Evolutionary conservation across 1,140 invertebrate species (phyloP), one percentile per base, ranked within the genome.

Genomic region (Ceratoteleas bidentatus): DNA sequence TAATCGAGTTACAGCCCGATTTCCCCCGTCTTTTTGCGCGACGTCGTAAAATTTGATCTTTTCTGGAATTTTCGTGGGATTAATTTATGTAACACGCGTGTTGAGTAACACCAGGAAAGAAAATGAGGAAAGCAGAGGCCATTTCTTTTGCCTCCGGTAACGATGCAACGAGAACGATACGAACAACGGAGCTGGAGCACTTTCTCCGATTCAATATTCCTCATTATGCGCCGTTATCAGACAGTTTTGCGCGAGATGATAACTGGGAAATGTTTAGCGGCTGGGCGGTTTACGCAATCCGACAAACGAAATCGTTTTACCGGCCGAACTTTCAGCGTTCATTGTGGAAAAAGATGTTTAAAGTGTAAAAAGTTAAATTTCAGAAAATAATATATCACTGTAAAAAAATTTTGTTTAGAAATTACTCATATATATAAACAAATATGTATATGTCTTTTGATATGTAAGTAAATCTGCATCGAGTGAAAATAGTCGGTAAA

Each of bases 21-120:
- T n/a, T n/a, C n/a, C n/a, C n/a, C n/a, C n/a, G n/a, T 47, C 34
- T 49, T 69, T 70, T 70, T 70, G 13, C 32, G 11, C 10, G 11
- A 36, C 40, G 15, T 56, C 53, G 45, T 49, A 60, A 68, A 61
- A 36, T 52, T 66, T 5, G 49, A 34, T 47, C 16, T 72, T 79
- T 79, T 72, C 62, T 52, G 9, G 38, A 66, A 73, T 60, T 72
- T 79, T 79, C 62, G 76, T 73, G 54, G 7, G 38, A 56, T 61
- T 8, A 9, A 53, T 60, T 72, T 79, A 79, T 38, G 68, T 56
- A 68, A 79, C 38, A 50, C 7, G 16, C 38, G 14, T 33, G 61
- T 79, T 79, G 34, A 61, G 32, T 79, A 80, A 80, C 6, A 80
- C 77, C 69, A 80, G 77, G 77, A 80, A 80, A 74, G 69, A 80